Percentiles rank a stretch among this genome's conserved stretches.
These are phyloP conservation scores for Adelges cooleyi DNA, from an alignment of 1,140 invertebrate genomes.

Conservation along the genomic window DNA sequence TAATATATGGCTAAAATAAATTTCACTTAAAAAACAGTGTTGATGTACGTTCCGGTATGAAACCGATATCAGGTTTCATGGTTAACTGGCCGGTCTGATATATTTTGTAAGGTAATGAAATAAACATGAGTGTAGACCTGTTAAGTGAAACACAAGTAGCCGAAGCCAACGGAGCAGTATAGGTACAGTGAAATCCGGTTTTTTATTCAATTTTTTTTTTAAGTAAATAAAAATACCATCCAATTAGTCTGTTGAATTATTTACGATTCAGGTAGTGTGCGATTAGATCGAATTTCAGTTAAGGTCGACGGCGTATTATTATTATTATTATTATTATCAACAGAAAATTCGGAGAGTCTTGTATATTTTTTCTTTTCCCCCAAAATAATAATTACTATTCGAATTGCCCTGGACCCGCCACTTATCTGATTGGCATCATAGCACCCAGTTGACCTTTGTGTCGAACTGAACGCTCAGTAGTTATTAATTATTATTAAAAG, in stretches of 20 bases:
- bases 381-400: too few relatives aligned
- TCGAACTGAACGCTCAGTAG: too few relatives aligned
- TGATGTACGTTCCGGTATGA: background rate
- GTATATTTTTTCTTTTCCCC: background rate
- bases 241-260: constrained; percentile 28
- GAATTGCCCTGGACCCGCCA: too few relatives aligned
- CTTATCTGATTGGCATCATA: constrained; percentile 21
- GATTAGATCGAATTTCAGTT: constrained; percentile 16
- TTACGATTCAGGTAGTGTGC: constrained; percentile 23
- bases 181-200: constrained; percentile 10
- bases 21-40: background rate
- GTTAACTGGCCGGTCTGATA: background rate
- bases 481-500: too few relatives aligned
- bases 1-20: too few relatives aligned
- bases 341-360: background rate
- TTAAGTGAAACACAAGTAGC: constrained; percentile 24
- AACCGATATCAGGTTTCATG: constrained; percentile 8
- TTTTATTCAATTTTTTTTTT: constrained; percentile 5
- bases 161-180: background rate
- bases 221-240: constrained; percentile 26
- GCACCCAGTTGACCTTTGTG: constrained; percentile 15
- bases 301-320: background rate
- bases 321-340: background rate
- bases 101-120: constrained; percentile 9
- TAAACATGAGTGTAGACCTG: constrained; percentile 12